Evolutionary conservation across 2,113 vertebrate genomes (phyloP), one percentile per base, ranked within the genome.

Genomic region (Scopus umbretta): DNA sequence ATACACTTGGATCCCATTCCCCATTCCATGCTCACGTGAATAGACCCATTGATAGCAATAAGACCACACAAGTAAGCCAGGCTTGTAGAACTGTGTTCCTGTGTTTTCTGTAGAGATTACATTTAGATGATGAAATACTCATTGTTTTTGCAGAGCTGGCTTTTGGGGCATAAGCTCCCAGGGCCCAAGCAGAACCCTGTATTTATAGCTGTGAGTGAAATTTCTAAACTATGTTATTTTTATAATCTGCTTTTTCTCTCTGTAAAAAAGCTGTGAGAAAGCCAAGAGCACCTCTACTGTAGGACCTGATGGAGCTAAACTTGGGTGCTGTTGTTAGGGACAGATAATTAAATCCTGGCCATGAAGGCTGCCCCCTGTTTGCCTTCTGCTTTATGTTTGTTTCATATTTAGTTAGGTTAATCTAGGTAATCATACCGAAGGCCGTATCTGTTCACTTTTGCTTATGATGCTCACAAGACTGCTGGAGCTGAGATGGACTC

Each of bases 41-140:
- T 96, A 62, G 76, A 53, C 27, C 76, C 73, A 91, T 92, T 96
- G 94, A 96, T 94, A 71, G 70, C 76, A 91, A 5, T 32, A 63
- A 66, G 94, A 94, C 96, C 95, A 94, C 91, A 94, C 95, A 95
- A 86, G 92, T 86, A 87, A 83, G 16, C 42, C 45, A 83, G 76
- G 38, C 72, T 86, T 53, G 49, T 72, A 58, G 76, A n/a, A 53
- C 80, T 87, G 30, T 94, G 76, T 56, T 93, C 66, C 82, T 78
- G 55, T 90, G 61, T 84, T 93, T 93, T 91, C 62, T 85, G 76
- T n/a, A 61, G 66, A 95, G 87, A 91, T 94, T 94, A 89, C 86
- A 84, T 90, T 86, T 91, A 74, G 84, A 52, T 89, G 83, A 85
- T 95, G 61, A 95, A 95, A 84, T 86, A 56, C 50, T 82, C 42